Conservation (phyloP, 2,113 vertebrate species). For the Rattus norvegicus region DNA sequence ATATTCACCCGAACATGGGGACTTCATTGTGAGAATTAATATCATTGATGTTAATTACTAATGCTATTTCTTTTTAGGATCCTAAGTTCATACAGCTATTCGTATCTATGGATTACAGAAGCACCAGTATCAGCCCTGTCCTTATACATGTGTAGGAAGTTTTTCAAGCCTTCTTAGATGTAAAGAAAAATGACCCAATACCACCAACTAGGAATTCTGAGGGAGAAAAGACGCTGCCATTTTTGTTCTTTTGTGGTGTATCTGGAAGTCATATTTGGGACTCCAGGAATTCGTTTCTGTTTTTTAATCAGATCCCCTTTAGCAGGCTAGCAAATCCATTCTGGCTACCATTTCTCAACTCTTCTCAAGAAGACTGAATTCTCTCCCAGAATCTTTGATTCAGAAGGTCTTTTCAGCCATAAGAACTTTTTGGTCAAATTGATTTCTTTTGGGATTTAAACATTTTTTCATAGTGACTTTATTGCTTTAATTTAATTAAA, state of each 20-base stretch:
- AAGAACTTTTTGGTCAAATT: neutral
- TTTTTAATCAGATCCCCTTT: neutral
- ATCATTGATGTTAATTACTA: slow-evolving; percentile 47
- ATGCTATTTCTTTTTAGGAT: slow-evolving; percentile 54
- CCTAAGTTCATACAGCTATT: slow-evolving; percentile 45
- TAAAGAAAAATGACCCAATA: slow-evolving; percentile 18
- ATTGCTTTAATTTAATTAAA: neutral
- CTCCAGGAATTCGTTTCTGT: neutral
- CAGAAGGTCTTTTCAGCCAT: neutral
- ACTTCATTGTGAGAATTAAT: neutral
- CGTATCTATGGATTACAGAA: slow-evolving; percentile 23
- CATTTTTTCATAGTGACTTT: neutral
- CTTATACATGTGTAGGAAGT: neutral
- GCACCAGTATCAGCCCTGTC: slow-evolving; percentile 48
- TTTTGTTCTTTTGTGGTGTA: neutral
- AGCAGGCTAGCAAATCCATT: neutral
- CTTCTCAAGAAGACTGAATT: neutral
- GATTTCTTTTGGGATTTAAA: neutral
- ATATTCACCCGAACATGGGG: neutral
- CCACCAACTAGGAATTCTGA: neutral
- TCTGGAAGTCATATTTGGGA: neutral
- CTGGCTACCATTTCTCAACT: neutral
- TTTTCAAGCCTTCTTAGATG: slow-evolving; percentile 27
- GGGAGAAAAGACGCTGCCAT: neutral
- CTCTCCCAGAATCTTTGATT: neutral